Base-by-base conservation (phyloP, 2,797 vertebrate genomes). In the Myoxocephalus aenaeus region DNA sequence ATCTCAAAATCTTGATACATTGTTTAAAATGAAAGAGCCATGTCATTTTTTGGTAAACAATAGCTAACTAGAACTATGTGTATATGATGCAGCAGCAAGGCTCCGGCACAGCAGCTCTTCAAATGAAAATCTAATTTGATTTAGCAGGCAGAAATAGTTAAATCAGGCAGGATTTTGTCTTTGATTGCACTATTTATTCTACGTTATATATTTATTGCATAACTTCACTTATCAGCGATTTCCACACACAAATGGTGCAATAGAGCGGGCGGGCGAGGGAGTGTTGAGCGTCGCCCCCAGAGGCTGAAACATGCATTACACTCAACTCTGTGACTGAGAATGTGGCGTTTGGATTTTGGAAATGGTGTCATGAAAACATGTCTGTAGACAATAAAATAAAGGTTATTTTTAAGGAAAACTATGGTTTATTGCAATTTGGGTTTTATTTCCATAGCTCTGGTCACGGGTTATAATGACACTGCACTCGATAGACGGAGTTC, bases 151-250 rank as follows among this genome's bases (percentile, higher is more conserved):
- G n/a, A 17, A 44, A 25, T 9, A 4, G 38, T 34, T 0, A 36
- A 51, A 36, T 32, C 4, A 40, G 63, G 32, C 22, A 17, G 54
- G 10, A 5, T 29, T 11, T 17, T 34, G 72, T 66, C 15, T 61
- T 61, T 54, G 13, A 36, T 62, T 73, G 20, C 8, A 40, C 40
- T 79, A 56, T 73, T 74, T 64, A 64, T 69, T 74, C n/a, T 46
- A 11, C 27, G 29, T 46, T 40, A 62, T 56, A 50, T 62, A 79
- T 70, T 50, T 53, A 66, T 62, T 73, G 48, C 27, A 59, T 63
- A 74, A 58, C 29, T 65, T 25, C 18, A 59, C 12, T 10, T 46
- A 57, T 56, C 40, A 46, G 29, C 29, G 29, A 65, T 65, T 48
- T 20, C 38, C 34, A 29, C 17, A 25, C 70, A 20, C 42, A 34